Percentiles rank a stretch among this genome's conserved stretches.
Evolutionary conservation across 2,888 invertebrate genomes (phyloP).

Genomic region (Quadriops clusia): DNA sequence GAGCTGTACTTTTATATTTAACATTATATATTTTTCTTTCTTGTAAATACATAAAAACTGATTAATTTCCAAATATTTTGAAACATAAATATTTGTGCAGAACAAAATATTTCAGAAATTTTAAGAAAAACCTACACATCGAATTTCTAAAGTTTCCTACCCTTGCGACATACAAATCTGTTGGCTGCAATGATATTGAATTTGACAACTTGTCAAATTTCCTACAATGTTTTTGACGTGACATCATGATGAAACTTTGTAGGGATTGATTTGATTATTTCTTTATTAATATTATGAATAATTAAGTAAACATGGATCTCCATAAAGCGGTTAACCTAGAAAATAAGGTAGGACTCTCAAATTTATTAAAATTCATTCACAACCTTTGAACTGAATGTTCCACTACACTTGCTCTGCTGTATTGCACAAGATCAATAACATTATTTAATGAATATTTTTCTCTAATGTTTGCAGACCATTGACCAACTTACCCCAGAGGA

Average conservation of each 20-base stretch:
- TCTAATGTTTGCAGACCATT: constrained; percentile 46
- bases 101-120: too few species aligned
- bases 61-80: too few species aligned
- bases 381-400: too few species aligned
- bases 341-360: constrained; percentile 40
- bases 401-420: too few species aligned
- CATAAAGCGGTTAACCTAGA: constrained; percentile 41
- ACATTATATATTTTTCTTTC: too few species aligned
- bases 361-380: too few species aligned
- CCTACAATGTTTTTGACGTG: constrained; percentile 1
- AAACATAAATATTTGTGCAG: too few species aligned
- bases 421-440: constrained; percentile 13
- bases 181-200: constrained; percentile 3
- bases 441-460: constrained; percentile 10
- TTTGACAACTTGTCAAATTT: constrained; percentile 2
- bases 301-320: constrained; percentile 30
- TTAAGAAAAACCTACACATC: too few species aligned
- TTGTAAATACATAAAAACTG: too few species aligned
- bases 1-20: too few species aligned
- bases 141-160: too few species aligned
- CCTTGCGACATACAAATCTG: too few species aligned
- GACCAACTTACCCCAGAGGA: constrained; percentile 66
- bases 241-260: not conserved
- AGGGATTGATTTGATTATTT: not conserved
- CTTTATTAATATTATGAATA: not conserved